Evolutionary conservation across 2,113 vertebrate species (phyloP).

Genomic region (Cinclus cinclus): DNA sequence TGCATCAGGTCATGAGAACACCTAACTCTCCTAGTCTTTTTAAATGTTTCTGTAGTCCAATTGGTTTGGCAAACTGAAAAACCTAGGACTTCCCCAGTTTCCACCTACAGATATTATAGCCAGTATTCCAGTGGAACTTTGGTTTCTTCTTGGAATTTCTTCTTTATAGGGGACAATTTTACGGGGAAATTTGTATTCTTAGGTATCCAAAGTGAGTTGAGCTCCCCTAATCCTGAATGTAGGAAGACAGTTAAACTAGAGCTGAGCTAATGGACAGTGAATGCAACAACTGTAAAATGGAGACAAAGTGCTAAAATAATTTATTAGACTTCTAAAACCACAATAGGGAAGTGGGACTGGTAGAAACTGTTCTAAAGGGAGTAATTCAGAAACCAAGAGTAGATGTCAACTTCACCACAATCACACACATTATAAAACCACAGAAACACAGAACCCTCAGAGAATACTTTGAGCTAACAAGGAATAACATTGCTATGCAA

Average conservation of each 20-base stretch:
- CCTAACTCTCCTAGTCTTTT: not conserved
- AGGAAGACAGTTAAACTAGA: not conserved
- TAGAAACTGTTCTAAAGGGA: not conserved
- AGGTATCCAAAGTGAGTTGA: not conserved
- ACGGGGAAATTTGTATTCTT: not conserved
- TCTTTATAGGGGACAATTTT: not conserved
- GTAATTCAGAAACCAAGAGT: not conserved
- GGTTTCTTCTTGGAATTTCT: not conserved
- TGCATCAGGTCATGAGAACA: not conserved
- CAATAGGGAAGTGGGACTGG: not conserved
- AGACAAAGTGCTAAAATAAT: not conserved
- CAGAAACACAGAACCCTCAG: not conserved
- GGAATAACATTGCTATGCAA: not conserved
- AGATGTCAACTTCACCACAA: not conserved
- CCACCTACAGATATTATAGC: not conserved
- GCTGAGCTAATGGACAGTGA: not conserved
- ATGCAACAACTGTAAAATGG: not conserved
- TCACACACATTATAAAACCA: not conserved
- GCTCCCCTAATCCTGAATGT: not conserved
- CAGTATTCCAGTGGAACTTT: not conserved
- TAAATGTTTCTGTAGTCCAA: not conserved
- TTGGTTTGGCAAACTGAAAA: not conserved
- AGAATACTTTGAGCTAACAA: constrained; percentile 33
- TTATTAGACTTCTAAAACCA: not conserved
- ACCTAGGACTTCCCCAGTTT: not conserved